Percentiles rank a stretch among this genome's conserved stretches.
phyloP scores from a whole-genome alignment of 2,888 invertebrate species.

The Gerosis bhagava region DNA sequence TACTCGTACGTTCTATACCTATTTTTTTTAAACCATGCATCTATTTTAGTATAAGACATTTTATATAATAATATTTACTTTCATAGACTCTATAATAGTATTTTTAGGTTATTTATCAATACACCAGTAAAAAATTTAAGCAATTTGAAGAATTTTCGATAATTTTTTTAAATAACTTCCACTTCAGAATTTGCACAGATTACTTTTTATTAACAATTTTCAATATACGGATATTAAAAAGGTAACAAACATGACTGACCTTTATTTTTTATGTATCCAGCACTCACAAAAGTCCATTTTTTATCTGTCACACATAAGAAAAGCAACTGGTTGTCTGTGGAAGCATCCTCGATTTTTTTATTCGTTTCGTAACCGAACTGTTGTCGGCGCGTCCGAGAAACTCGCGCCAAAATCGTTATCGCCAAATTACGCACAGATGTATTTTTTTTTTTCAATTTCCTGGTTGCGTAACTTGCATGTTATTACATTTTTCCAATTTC shows the following conservation, averaged over 20 bases:
- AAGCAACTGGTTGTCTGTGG: constrained; percentile 26
- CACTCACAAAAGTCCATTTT: constrained; percentile 36
- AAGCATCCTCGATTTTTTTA: constrained; percentile 23
- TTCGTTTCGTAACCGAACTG: constrained; percentile 32
- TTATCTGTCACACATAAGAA: constrained; percentile 29
- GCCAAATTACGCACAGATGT: constrained; percentile 44
- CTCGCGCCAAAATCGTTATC: constrained; percentile 46
- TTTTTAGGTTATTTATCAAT: too few species aligned
- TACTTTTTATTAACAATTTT: too few species aligned
- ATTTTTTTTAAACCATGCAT: too few species aligned
- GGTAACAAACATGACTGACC: constrained; percentile 26
- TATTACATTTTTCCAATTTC: constrained; percentile 65
- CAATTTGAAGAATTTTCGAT: too few species aligned
- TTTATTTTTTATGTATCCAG: constrained; percentile 16
- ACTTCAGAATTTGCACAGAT: too few species aligned
- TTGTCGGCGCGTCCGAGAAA: constrained; percentile 34
- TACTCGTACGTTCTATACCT: too few species aligned
- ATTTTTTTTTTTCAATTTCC: constrained; percentile 54
- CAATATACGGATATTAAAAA: too few species aligned
- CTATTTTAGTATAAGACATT: too few species aligned
- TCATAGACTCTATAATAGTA: too few species aligned
- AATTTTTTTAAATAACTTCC: too few species aligned
- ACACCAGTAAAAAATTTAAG: too few species aligned
- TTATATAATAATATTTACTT: too few species aligned
- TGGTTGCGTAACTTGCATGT: constrained; percentile 52